A percentile compares a stretch with the other conserved stretches of the same genome.
Evolutionary conservation across 2,888 invertebrate genomes (phyloP).

Genomic region (Pyrrhosoma nymphula): DNA sequence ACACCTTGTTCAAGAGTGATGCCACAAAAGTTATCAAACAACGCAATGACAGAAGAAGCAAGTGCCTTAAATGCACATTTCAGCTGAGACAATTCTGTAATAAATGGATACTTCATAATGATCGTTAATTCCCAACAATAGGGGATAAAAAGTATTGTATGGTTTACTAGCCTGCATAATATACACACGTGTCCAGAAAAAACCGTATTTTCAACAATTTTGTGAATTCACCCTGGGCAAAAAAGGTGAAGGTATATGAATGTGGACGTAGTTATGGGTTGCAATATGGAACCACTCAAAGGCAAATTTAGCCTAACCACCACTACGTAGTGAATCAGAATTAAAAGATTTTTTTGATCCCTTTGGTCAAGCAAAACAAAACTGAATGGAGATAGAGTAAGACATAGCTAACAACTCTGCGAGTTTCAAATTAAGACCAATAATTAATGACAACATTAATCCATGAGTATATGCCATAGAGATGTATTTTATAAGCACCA

Average conservation of each 20-base stretch:
- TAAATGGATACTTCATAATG: neutral
- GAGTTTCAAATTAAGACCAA: neutral
- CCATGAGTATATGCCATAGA: neutral
- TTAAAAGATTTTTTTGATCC: neutral
- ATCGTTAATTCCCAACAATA: neutral
- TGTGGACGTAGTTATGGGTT: neutral
- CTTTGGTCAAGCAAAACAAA: neutral
- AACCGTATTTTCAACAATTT: neutral
- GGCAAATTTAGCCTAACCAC: neutral
- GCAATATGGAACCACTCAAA: neutral
- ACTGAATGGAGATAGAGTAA: neutral
- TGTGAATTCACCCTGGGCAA: neutral
- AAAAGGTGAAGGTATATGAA: neutral
- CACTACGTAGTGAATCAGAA: neutral
- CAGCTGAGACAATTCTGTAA: neutral
- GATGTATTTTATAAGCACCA: conserved; percentile 50
- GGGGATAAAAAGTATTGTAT: neutral
- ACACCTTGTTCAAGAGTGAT: neutral
- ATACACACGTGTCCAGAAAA: neutral
- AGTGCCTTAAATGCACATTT: conserved; percentile 10
- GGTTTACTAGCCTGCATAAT: neutral
- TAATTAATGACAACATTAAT: neutral
- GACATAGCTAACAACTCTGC: neutral
- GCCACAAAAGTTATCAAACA: neutral
- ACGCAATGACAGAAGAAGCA: neutral